Conservation (phyloP, 2,797 vertebrate species). For the Phoebastria nigripes region DNA sequence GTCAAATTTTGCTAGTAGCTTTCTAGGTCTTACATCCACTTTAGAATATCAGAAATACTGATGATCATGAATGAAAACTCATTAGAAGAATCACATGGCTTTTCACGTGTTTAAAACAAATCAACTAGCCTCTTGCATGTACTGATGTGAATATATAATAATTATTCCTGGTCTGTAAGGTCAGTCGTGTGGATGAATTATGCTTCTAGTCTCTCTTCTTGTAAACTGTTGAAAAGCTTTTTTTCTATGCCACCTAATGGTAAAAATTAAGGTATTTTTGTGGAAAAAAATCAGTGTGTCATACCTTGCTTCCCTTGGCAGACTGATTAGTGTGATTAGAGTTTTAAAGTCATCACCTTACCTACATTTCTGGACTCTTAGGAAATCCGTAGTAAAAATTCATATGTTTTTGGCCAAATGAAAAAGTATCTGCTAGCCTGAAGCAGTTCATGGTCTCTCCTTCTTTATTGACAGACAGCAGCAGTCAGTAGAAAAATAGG, state of each 20-base stretch:
- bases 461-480: conserved; percentile 67
- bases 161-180: not conserved
- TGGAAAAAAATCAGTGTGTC: not conserved
- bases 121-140: not conserved
- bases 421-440: not conserved
- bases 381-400: not conserved
- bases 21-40: not conserved
- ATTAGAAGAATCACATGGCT: not conserved
- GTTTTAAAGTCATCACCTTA: not conserved
- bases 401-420: not conserved
- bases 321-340: not conserved
- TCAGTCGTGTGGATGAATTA: not conserved
- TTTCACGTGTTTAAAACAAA: not conserved
- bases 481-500: conserved; percentile 64
- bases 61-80: not conserved
- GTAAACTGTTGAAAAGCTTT: not conserved
- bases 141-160: not conserved
- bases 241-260: not conserved
- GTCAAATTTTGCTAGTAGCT: not conserved
- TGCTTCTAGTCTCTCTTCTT: not conserved
- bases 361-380: conserved; percentile 24
- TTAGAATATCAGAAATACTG: not conserved
- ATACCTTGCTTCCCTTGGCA: not conserved
- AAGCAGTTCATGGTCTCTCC: conserved; percentile 4
- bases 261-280: not conserved